Evolutionary conservation across 2,888 invertebrate species (phyloP), one percentile per base, ranked within the genome.

Genomic region (Elaeidobius kamerunicus): DNA sequence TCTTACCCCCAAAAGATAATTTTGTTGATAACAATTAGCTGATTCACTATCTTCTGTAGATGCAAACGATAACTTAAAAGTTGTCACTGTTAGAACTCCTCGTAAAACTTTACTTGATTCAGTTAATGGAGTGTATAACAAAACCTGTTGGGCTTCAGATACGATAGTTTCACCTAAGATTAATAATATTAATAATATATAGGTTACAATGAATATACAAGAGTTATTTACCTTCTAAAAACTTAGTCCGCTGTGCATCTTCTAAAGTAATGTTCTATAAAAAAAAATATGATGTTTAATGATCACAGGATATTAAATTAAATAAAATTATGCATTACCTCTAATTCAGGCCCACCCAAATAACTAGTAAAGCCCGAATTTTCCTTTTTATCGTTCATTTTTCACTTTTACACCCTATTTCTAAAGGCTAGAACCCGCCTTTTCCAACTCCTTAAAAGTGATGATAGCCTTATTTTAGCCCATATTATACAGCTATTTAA

Each of bases 61-160:
- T 48, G 91, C 83, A 76, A 95, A 95, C 19, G 91, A 86, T 20
- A 97, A 77, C 74, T 92, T 91, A 71, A 93, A 95, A 77, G 94
- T 96, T 53, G 96, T 96, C 56, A 95, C 85, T 68, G 88, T 88
- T 53, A 97, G 76, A 19, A 86, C 80, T 1, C 96, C 97, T 55
- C 86, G 84, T 54, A 85, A 82, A 47, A 91, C 91, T 64, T 83
- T 81, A 67, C 88, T 88, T 56, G 85, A 79, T 63, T 89, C 87
- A 65, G 85, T 85, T 58, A 89, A 81, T 11, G 93, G 88, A 45
- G 87, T 82, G 72, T 87, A 88, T 81, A 92, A 81, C 60, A 91
- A 79, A 54, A 92, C 92, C 69, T 83, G 86, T 67, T 85, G 83
- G 20, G 90, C 91, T 63, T 85, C 84, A 18, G 88, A 86, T 50